A percentile compares a stretch with the other conserved stretches of the same genome.
Conservation (phyloP, 2,797 vertebrate species). For the Melanotaenia trifasciata region DNA sequence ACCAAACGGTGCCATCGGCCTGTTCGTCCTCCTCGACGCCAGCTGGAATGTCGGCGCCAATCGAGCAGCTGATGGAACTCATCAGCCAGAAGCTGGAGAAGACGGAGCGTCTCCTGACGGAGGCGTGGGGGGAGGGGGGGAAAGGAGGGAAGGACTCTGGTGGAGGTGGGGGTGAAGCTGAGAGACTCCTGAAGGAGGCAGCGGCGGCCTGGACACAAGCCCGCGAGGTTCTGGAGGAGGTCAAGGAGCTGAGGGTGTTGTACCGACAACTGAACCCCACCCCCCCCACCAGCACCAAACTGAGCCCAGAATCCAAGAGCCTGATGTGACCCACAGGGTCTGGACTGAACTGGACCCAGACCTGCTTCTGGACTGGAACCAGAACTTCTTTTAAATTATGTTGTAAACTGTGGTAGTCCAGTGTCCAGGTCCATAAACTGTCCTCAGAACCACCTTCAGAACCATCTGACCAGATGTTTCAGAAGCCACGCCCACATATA, state of each 20-base stretch:
- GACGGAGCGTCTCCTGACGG: constrained; percentile 90
- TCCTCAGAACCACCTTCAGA: too few species aligned
- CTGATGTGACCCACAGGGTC: constrained; percentile 79
- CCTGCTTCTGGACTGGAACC: neutral
- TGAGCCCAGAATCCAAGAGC: constrained; percentile 84
- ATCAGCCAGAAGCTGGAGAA: constrained; percentile 91
- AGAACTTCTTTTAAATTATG: too few species aligned
- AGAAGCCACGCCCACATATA: too few species aligned
- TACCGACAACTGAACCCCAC: constrained; percentile 84
- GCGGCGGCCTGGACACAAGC: constrained; percentile 89
- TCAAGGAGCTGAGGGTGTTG: constrained; percentile 88
- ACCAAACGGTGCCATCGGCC: constrained; percentile 3
- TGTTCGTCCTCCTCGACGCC: constrained; percentile 4
- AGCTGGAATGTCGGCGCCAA: constrained; percentile 53
- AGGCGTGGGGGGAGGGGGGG: constrained; percentile 70
- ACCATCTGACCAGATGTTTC: too few species aligned
- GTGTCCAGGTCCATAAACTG: neutral
- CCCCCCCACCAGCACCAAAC: constrained; percentile 76
- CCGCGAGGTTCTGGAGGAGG: constrained; percentile 89
- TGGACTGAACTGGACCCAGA: neutral
- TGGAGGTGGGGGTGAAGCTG: constrained; percentile 67
- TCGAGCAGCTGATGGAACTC: constrained; percentile 88
- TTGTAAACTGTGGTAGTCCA: too few species aligned
- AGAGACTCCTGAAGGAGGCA: constrained; percentile 90
- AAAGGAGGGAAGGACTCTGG: too few species aligned